Evolutionary conservation across 2,113 vertebrate genomes (phyloP).

Genomic region (Nettapus auritus): DNA sequence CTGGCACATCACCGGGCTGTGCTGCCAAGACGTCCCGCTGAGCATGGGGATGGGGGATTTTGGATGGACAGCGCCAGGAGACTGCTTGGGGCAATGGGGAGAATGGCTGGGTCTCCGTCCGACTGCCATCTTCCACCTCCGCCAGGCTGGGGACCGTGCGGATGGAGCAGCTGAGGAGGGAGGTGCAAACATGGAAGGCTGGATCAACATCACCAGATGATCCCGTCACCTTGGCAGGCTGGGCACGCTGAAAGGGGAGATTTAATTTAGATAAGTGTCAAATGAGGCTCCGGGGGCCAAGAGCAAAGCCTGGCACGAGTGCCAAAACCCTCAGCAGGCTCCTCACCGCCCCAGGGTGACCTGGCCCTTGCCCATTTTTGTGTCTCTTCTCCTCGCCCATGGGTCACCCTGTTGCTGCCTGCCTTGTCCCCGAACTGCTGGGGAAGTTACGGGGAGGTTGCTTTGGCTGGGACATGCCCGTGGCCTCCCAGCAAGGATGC

Average conservation of each 20-base stretch:
- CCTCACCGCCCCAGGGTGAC: not conserved
- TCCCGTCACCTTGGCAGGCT: not conserved
- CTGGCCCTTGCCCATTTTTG: not conserved
- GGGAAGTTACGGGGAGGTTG: not conserved
- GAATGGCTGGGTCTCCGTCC: not conserved
- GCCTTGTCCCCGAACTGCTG: not conserved
- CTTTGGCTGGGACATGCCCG: not conserved
- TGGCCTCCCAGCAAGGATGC: no score
- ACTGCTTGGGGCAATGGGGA: no score
- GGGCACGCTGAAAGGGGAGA: not conserved
- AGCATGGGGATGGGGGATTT: no score
- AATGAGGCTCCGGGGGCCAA: not conserved
- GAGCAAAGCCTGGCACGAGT: not conserved
- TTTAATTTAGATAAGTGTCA: constrained; percentile 62
- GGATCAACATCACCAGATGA: not conserved
- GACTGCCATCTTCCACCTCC: not conserved
- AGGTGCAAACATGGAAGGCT: not conserved
- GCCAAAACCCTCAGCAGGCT: not conserved
- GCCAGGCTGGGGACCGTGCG: not conserved
- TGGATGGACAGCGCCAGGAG: no score
- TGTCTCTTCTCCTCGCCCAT: not conserved
- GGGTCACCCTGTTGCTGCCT: not conserved
- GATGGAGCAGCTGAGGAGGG: fast-evolving
- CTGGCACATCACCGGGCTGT: not conserved
- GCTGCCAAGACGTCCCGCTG: not conserved